Base-by-base conservation (phyloP, 1,140 invertebrate species). In the Caerostris extrusa region DNA sequence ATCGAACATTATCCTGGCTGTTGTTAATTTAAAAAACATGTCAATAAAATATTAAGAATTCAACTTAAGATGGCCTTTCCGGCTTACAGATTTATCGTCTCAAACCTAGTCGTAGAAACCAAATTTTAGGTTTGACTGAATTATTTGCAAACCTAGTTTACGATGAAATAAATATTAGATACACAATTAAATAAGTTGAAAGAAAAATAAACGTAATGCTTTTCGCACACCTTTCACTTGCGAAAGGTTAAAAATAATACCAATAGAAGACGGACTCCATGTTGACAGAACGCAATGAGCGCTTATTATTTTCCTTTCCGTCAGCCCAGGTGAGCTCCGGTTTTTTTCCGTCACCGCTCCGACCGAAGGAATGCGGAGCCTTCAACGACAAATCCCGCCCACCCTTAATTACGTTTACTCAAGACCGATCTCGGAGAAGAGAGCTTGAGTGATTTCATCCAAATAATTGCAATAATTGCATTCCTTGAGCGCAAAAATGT, bases 391-490 rank as follows among this genome's bases (percentile, higher is more conserved):
- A 53, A 77, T 77, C 71, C 71, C 71, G 50, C 71, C 71, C 71
- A 50, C 3, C 12, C 86, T 81, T 85, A 92, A 92, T 92, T 92
- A 92, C 81, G 90, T 92, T 92, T 92, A 71, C 83, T 60, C 82
- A 92, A 57, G 53, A 60, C 82, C 60, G 50, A 55, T 34, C 55
- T 50, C 50, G 19, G n/a, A 61, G 60, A 19, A 64, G 55, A 34
- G 61, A n/a, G 14, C 92, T 82, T 93, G 92, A 93, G 92, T 93
- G 92, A 93, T 93, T 93, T 89, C 92, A 93, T 60, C 92, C 92
- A 93, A 93, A 93, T 93, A 93, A 93, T 93, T 93, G 92, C 92
- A 93, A 93, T 93, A 93, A 93, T 93, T 93, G 92, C 92, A 93
- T 93, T 93, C 92, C 92, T n/a, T 34, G 7, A 50, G 14, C 58